phyloP scores from a whole-genome alignment of 2,113 vertebrate genomes.

The Phaetusa simplex region DNA sequence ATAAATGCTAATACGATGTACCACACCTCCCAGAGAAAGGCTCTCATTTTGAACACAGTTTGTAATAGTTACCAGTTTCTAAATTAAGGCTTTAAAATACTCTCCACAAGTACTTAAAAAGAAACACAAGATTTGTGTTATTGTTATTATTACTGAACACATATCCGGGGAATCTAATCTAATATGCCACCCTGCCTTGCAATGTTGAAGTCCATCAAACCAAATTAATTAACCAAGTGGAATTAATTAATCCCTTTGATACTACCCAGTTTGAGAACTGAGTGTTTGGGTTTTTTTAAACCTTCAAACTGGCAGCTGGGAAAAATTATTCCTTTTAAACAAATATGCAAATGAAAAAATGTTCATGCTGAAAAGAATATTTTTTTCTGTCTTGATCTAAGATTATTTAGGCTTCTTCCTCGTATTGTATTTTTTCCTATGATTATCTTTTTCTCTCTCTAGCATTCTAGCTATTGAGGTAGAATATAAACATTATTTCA shows the following conservation, averaged over 20 bases:
- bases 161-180: not conserved
- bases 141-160: not conserved
- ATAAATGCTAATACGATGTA: not conserved
- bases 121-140: not conserved
- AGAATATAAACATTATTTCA: not conserved
- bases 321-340: not conserved
- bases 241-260: slow-evolving; percentile 38
- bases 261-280: not conserved
- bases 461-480: not conserved
- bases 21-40: not conserved
- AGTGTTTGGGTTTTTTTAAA: not conserved
- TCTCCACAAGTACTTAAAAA: not conserved
- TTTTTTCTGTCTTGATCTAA: not conserved
- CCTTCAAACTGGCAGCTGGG: not conserved
- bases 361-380: not conserved
- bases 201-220: not conserved
- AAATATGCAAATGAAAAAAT: not conserved
- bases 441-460: not conserved
- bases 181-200: not conserved
- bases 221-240: slow-evolving; percentile 25
- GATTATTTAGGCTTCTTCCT: not conserved
- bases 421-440: not conserved
- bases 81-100: not conserved
- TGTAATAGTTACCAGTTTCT: not conserved
- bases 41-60: not conserved